Evolutionary conservation across 2,797 vertebrate species (phyloP), one percentile per base, ranked within the genome.

Genomic region (Aplochiton taeniatus): DNA sequence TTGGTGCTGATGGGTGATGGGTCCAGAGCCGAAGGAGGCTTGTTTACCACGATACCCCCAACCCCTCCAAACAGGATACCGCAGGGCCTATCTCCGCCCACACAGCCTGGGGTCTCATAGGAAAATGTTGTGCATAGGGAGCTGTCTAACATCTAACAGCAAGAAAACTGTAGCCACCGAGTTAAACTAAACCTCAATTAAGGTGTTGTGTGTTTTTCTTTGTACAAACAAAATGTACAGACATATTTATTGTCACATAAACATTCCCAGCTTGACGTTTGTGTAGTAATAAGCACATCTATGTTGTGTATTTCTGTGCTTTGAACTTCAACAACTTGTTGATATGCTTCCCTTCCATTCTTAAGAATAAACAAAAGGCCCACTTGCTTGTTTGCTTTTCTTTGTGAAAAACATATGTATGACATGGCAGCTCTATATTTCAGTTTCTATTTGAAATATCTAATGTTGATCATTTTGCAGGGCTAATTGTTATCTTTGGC

Each of bases 1-100:
- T 2, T 31, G 31, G 31, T 31, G 31, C 31, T 31, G 31, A 31
- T 31, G 31, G 31, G 31, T 2, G 6, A 31, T 31, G 31, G 31
- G 31, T 31, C 19, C 57, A n/a, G 73, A 70, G 63, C 49, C 60
- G 65, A 54, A 48, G 67, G 59, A 70, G 75, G 66, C 68, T 73
- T 83, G 73, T 81, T 79, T 72, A 68, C 65, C 61, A 57, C 52
- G 48, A 73, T 44, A 65, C 67, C 68, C 31, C 31, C 31, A 31
- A 31, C 31, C 31, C 31, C 31, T 31, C 31, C 3, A 3, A 31
- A 31, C 52, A 55, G 46, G 67, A 66, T 78, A 19, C 63, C 45
- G 61, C 19, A 9, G 41, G 58, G 11, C 20, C 48, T 55, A 17
- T 73, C 9, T 44, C 16, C 6, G 14, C 63, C 42, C 51, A 73